These are phyloP conservation scores for Drosophila simulans DNA, from an alignment of 1,140 invertebrate genomes.

Conservation along the genomic window DNA sequence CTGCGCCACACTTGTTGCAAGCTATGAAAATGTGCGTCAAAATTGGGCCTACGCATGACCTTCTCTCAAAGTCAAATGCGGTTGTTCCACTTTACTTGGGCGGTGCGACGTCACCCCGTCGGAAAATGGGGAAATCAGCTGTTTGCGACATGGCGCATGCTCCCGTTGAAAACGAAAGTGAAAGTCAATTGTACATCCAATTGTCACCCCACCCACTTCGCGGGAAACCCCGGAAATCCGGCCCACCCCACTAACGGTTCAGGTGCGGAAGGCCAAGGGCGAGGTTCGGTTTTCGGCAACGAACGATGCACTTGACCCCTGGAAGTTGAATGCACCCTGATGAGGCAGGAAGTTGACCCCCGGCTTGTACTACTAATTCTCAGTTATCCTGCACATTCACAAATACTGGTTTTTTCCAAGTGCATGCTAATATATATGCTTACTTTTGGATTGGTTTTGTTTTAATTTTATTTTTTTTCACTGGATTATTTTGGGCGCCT, in stretches of 20 bases:
- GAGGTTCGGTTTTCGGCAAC: constrained; percentile 29
- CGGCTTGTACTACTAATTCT: not conserved
- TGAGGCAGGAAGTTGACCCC: constrained; percentile 6
- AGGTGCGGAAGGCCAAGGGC: constrained; percentile 66
- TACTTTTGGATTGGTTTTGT: constrained; percentile 44
- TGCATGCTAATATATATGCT: constrained; percentile 27
- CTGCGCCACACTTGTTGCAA: constrained; percentile 61
- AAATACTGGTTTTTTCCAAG: constrained; percentile 9
- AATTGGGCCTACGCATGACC: constrained; percentile 54
- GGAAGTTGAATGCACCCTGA: constrained; percentile 73
- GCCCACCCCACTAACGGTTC: constrained; percentile 3
- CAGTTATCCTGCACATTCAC: not conserved
- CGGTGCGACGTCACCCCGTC: constrained; percentile 23
- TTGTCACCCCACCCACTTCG: not conserved
- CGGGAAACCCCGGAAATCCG: constrained; percentile 13
- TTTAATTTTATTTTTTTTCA: constrained; percentile 45
- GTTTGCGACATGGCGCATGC: constrained; percentile 65
- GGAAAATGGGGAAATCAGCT: constrained; percentile 52
- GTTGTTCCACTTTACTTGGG: constrained; percentile 23
- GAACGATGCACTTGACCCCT: constrained; percentile 31
- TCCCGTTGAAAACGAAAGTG: constrained; percentile 56
- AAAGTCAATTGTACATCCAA: constrained; percentile 51
- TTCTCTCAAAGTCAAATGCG: constrained; percentile 74
- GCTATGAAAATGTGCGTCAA: constrained; percentile 6
- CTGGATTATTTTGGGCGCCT: constrained; percentile 59